These are phyloP conservation scores for Eurois occulta DNA, from an alignment of 2,888 invertebrate species.

Conservation along the genomic window DNA sequence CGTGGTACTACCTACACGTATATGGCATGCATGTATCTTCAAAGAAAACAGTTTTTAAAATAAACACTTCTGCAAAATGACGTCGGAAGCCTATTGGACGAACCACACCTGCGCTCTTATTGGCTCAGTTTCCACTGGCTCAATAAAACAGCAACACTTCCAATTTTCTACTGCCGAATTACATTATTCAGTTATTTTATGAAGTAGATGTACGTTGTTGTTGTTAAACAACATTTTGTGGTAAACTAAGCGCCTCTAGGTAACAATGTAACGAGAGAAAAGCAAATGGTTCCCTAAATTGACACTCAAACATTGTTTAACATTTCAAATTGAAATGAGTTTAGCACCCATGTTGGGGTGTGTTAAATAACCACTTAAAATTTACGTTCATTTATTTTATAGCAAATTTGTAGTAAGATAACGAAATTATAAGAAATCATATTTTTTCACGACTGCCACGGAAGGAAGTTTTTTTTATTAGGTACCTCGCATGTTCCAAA, in stretches of 20 bases:
- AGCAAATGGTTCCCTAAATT: conserved; percentile 2
- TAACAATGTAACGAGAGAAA: conserved; percentile 7
- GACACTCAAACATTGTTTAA: conserved; percentile 11
- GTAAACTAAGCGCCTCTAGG: conserved; percentile 10
- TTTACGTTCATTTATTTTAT: neutral
- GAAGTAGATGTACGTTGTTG: conserved; percentile 5
- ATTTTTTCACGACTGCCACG: no score
- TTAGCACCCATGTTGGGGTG: neutral
- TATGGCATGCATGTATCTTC: neutral
- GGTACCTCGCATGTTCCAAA: no score
- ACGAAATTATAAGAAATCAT: neutral
- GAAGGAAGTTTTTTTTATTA: no score
- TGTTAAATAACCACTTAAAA: conserved; percentile 1
- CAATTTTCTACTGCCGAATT: conserved; percentile 35
- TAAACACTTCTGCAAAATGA: conserved; percentile 56
- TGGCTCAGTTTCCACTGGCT: conserved; percentile 37
- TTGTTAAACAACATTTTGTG: conserved; percentile 32
- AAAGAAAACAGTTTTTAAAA: conserved; percentile 42
- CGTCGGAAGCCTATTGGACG: conserved; percentile 42
- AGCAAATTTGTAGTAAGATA: neutral
- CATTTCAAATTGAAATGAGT: conserved; percentile 30
- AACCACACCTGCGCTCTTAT: conserved; percentile 62
- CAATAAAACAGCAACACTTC: conserved; percentile 39
- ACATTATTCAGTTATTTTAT: conserved; percentile 41
- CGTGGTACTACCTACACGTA: neutral